Conservation (phyloP, 1,140 invertebrate species). For the Pachyrhynchus sulphureomaculatus region DNA sequence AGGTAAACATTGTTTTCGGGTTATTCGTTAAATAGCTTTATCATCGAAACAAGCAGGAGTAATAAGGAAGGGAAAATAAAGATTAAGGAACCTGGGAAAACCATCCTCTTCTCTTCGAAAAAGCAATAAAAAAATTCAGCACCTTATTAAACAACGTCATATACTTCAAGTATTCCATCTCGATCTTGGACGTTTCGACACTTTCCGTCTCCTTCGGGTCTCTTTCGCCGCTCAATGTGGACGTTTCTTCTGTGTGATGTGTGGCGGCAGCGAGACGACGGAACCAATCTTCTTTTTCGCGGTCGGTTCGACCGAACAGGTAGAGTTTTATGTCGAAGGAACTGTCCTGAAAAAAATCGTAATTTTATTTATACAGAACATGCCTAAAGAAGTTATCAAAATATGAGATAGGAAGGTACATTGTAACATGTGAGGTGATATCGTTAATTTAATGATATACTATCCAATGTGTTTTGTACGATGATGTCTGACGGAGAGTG, state of each 20-base stretch:
- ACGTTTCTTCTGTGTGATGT: slow-evolving; percentile 15
- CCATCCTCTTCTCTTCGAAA: too few species aligned
- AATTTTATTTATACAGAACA: neutral
- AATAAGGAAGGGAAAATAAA: neutral
- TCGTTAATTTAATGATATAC: too few species aligned
- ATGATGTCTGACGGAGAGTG: too few species aligned
- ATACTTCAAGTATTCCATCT: slow-evolving; percentile 38
- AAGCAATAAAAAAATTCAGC: too few species aligned
- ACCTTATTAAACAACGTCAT: slow-evolving; percentile 40
- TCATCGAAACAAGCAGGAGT: neutral
- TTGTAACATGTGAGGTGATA: too few species aligned
- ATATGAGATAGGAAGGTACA: too few species aligned
- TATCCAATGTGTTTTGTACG: too few species aligned
- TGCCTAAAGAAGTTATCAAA: too few species aligned
- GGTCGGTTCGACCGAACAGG: slow-evolving; percentile 78
- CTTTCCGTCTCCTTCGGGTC: neutral
- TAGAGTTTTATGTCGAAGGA: slow-evolving; percentile 54
- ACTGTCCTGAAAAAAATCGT: slow-evolving; percentile 29
- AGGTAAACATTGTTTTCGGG: too few species aligned
- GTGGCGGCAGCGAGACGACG: slow-evolving; percentile 37
- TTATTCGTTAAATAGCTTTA: too few species aligned
- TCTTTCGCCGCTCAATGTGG: neutral
- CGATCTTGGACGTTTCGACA: slow-evolving; percentile 11
- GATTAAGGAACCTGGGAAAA: neutral
- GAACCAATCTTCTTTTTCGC: slow-evolving; percentile 91